Evolutionary conservation across 2,113 vertebrate species (phyloP).

Genomic region (Rhombomys opimus): DNA sequence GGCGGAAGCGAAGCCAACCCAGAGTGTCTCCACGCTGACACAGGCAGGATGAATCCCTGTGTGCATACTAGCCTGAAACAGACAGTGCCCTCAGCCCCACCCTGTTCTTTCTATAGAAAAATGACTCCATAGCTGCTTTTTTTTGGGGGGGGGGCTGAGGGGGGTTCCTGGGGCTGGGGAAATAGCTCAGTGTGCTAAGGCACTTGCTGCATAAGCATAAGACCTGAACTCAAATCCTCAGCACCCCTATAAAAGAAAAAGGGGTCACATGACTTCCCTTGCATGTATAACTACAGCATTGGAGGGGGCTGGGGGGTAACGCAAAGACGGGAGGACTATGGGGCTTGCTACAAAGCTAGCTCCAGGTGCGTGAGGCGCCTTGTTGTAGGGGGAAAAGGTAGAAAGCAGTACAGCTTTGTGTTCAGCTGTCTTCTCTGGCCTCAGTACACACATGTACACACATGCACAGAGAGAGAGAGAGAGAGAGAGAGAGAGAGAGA

Average conservation of each 20-base stretch:
- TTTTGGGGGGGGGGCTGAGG: neutral
- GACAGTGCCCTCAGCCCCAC: neutral
- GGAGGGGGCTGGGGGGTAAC: rapidly evolving
- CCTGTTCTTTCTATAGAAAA: neutral
- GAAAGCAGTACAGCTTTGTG: neutral
- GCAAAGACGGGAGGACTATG: too few relatives aligned
- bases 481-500: neutral
- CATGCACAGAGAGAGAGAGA: too few relatives aligned
- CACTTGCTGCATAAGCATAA: neutral
- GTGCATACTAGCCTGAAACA: rapidly evolving
- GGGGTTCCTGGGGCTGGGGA: neutral
- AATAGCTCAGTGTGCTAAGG: neutral
- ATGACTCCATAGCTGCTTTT: neutral
- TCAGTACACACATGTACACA: neutral
- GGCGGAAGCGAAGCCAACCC: neutral
- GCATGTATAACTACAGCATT: neutral
- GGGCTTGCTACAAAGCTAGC: neutral
- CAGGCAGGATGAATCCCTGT: neutral
- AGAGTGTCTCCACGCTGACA: neutral
- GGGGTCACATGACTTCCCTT: neutral
- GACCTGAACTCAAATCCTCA: neutral
- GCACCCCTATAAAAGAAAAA: neutral
- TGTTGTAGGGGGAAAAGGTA: neutral
- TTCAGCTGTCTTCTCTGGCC: neutral
- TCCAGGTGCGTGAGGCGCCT: neutral